Evolutionary conservation across 1,140 invertebrate genomes (phyloP), one percentile per base, ranked within the genome.

Genomic region (Hirudo medicinalis): DNA sequence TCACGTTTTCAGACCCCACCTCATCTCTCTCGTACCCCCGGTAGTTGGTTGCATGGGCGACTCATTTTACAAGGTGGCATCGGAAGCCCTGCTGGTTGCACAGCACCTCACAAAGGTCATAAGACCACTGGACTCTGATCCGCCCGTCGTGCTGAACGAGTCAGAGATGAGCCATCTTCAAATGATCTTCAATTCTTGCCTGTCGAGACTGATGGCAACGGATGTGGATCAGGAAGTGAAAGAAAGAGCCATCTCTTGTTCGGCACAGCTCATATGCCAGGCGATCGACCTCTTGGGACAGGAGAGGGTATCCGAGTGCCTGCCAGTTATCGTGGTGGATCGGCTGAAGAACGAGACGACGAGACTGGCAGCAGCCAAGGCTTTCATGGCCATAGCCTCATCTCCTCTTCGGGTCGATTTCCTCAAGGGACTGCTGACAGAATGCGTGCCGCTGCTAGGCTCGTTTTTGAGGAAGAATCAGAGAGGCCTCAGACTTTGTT

Each of bases 171-270:
- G 15, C 15, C 43, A 49, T 15, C 57, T 63, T 20, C 29, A 22
- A 13, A 32, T 13, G 11, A 19, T 63, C 11, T 63, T 63, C 19
- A 11, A 1, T 13, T 22, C 57, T 63, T 63, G 91, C 0, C 82
- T 96, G 69, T 86, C 73, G 53, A 75, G 94, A 75, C 83, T 99
- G 5, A 89, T 88, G 78, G 92, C 94, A n/a, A 89, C 94, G 0
- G 94, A 97, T 80, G 94, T 97, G 76, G 94, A 97, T 84, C 95
- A 97, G 80, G 94, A 98, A 85, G 94, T 98, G 0, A 98, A 98
- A 80, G 95, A 98, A 79, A 86, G 94, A 72, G 94, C 95, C 8
- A 97, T 98, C 72, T 90, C 93, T 2, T 94, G 94, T 77, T 96
- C 82, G 81, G 94, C 92, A 29, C 92, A 95, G 81, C 90, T 97